Conservation (phyloP, 2,888 invertebrate species). For the Phorcus lineatus region DNA sequence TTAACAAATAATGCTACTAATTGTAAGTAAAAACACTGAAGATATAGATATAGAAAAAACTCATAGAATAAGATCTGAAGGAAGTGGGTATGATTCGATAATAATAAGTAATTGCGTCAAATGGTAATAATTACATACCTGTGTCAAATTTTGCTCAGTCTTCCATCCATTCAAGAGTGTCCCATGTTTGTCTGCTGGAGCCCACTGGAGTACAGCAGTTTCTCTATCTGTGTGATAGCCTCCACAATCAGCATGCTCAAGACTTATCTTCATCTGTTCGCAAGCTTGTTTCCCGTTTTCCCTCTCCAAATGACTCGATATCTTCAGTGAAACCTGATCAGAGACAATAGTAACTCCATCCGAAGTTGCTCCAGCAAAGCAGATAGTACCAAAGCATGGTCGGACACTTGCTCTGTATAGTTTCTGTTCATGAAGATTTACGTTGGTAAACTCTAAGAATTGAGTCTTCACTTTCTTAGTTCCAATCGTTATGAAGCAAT, state of each 20-base stretch:
- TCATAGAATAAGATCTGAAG: too few species aligned
- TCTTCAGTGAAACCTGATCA: neutral
- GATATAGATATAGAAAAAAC: too few species aligned
- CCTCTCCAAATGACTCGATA: neutral
- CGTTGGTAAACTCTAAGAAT: neutral
- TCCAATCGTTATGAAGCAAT: neutral
- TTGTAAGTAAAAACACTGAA: too few species aligned
- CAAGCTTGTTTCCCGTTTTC: neutral
- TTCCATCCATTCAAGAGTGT: neutral
- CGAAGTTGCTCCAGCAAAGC: neutral
- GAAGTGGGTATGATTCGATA: too few species aligned
- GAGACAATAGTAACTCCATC: constrained; percentile 2
- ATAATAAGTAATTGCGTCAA: too few species aligned
- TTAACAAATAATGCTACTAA: too few species aligned
- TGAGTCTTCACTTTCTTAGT: neutral
- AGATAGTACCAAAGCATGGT: constrained; percentile 20
- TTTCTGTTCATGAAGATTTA: neutral
- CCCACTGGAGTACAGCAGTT: neutral
- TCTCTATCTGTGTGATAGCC: neutral
- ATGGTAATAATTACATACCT: too few species aligned
- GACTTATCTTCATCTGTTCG: neutral
- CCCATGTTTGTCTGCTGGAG: neutral
- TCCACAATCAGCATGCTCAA: neutral
- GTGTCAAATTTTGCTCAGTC: neutral
- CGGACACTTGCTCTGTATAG: neutral